Evolutionary conservation across 2,113 vertebrate genomes (phyloP).

Genomic region (Tricholaema leucomelas): DNA sequence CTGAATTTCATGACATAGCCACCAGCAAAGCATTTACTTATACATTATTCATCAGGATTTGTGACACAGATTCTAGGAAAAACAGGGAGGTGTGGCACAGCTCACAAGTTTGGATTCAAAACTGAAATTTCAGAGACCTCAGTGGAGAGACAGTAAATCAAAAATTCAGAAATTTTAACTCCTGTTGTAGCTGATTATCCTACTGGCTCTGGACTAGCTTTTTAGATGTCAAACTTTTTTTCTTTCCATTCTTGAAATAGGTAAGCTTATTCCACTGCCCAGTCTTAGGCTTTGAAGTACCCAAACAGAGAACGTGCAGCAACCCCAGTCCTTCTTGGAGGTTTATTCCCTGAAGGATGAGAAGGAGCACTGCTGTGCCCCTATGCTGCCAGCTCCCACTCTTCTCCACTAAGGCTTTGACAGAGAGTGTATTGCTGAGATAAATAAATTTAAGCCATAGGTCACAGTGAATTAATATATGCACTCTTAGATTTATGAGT

Average conservation of each 20-base stretch:
- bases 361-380: not conserved
- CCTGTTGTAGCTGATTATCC: not conserved
- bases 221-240: not conserved
- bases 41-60: not conserved
- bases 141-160: not conserved
- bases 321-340: rapidly evolving
- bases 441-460: not conserved
- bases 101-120: not conserved
- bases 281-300: not conserved
- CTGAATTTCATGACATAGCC: not conserved
- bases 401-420: not conserved
- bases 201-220: not conserved
- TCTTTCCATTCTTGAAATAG: not conserved
- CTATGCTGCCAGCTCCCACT: not conserved
- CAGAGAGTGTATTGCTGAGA: rapidly evolving
- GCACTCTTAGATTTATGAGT: not conserved
- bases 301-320: not conserved
- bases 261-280: not conserved
- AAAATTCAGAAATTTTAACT: not conserved
- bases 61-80: not conserved
- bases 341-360: not conserved
- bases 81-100: not conserved
- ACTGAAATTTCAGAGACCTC: not conserved
- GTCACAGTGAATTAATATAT: not conserved
- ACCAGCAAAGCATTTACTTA: not conserved